Evolutionary conservation across 2,797 vertebrate genomes (phyloP).

Genomic region (Borostomias antarcticus): DNA sequence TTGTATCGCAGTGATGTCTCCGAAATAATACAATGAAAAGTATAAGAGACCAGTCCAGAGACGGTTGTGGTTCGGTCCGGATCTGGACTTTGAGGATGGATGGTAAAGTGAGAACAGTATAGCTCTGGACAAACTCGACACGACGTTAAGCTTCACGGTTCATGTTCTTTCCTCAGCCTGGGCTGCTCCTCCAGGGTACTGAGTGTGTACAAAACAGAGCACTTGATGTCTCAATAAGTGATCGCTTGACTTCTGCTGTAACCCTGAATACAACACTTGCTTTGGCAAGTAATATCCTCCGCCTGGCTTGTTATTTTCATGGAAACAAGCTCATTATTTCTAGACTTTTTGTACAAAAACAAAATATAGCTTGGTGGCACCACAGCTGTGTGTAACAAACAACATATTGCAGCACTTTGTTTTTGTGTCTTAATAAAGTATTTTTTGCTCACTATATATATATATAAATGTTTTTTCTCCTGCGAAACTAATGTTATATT

Average conservation of each 20-base stretch:
- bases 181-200: neutral
- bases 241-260: neutral
- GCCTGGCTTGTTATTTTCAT: constrained; percentile 6
- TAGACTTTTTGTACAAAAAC: neutral
- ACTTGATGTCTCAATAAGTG: neutral
- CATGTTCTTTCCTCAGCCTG: no score
- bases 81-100: no score
- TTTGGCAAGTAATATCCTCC: neutral
- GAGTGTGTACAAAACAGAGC: neutral
- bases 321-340: constrained; percentile 11
- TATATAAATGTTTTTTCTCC: neutral
- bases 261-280: neutral
- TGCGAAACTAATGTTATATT: neutral
- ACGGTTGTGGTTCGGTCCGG: no score
- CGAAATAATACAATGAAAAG: no score
- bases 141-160: neutral
- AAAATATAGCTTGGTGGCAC: neutral
- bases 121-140: neutral
- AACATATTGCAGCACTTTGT: constrained; percentile 2
- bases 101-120: constrained; percentile 1
- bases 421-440: neutral
- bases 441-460: neutral
- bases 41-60: no score
- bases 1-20: no score
- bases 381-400: constrained; percentile 2